These are phyloP conservation scores for Anadara kagoshimensis DNA, from an alignment of 1,140 invertebrate genomes.

Conservation along the genomic window DNA sequence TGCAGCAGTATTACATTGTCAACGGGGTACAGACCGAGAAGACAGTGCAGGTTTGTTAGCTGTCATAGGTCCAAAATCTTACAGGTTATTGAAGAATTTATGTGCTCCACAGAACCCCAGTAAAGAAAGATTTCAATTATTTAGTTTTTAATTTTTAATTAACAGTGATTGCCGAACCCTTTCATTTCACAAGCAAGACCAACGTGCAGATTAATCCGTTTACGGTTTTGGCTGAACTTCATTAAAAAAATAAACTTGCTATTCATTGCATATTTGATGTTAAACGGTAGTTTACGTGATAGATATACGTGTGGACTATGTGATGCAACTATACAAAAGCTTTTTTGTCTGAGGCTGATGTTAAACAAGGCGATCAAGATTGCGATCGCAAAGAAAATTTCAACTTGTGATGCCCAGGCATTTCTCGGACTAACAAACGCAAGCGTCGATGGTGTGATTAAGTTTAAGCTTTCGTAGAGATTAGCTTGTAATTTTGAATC, in stretches of 20 bases:
- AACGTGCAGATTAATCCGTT: conserved; percentile 21
- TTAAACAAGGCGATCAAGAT: conserved; percentile 31
- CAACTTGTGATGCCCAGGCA: conserved; percentile 27
- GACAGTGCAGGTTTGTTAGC: conserved; percentile 10
- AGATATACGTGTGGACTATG: conserved; percentile 45
- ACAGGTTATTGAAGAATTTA: conserved; percentile 20
- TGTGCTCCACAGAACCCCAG: conserved; percentile 5
- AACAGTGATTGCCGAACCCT: conserved; percentile 39
- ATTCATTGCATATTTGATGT: conserved; percentile 42
- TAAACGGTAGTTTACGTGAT: conserved; percentile 40
- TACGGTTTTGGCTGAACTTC: conserved; percentile 25
- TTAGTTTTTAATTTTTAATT: conserved; percentile 12
- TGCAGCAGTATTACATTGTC: conserved; percentile 15
- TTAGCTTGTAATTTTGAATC: conserved; percentile 20
- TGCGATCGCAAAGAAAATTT: conserved; percentile 33
- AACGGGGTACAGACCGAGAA: conserved; percentile 9
- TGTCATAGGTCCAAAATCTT: conserved; percentile 16
- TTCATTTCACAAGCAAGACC: conserved; percentile 41
- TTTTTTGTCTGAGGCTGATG: conserved; percentile 29
- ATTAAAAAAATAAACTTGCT: conserved; percentile 27
- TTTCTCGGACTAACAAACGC: conserved; percentile 18
- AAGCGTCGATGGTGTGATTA: conserved; percentile 17
- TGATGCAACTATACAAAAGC: conserved; percentile 34
- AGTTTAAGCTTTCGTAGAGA: conserved; percentile 8
- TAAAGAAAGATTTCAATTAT: conserved; percentile 3